Percentiles rank a stretch among this genome's conserved stretches.
Evolutionary conservation across 2,113 vertebrate species (phyloP).

Genomic region (Podarcis muralis): DNA sequence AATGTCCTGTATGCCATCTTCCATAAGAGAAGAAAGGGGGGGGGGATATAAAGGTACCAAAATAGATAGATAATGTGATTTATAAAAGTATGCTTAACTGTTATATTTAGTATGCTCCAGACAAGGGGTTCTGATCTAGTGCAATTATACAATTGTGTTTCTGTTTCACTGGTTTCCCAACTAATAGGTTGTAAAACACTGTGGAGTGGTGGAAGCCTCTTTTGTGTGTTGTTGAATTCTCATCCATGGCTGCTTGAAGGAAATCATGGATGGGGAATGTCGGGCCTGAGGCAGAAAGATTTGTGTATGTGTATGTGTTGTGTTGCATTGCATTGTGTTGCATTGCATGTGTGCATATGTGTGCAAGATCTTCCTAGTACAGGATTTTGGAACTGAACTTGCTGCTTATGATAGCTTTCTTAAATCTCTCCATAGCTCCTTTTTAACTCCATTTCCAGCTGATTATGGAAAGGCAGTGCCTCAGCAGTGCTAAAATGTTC

Average conservation of each 20-base stretch:
- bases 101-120: not conserved
- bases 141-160: not conserved
- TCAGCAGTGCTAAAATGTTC: not conserved
- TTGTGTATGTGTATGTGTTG: not conserved
- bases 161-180: not conserved
- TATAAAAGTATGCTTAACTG: not conserved
- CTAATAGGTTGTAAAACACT: not conserved
- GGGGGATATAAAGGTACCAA: not conserved
- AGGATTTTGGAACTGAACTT: not conserved
- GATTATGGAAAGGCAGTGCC: not conserved
- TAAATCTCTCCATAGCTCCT: not conserved
- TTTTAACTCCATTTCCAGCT: not conserved
- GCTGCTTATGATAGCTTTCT: not conserved
- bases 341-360: not conserved
- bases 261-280: not conserved
- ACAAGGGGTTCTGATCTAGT: not conserved
- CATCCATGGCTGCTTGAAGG: not conserved
- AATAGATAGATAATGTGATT: not conserved
- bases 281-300: not conserved
- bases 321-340: not conserved
- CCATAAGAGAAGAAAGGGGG: not conserved
- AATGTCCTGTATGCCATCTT: not conserved
- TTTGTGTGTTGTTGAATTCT: not conserved
- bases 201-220: not conserved
- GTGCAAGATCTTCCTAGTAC: not conserved